phyloP scores from a whole-genome alignment of 2,113 vertebrate species.

The Herpailurus yagouaroundi region DNA sequence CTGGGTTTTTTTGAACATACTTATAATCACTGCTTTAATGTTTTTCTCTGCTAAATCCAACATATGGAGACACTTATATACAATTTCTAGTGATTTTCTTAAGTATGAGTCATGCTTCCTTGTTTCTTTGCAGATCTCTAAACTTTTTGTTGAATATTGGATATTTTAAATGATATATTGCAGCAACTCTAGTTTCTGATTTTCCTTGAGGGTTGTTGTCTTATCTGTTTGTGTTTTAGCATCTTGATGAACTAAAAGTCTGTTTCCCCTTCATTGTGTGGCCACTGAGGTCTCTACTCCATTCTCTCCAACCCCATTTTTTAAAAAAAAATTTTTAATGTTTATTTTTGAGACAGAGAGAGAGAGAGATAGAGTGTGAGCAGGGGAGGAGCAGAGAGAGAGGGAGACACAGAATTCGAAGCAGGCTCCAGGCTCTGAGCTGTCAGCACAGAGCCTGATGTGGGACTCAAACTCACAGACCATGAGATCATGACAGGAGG shows the following conservation, averaged over 20 bases:
- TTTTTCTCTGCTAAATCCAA: constrained; percentile 36
- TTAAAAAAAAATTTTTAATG: no score
- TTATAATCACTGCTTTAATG: constrained; percentile 10
- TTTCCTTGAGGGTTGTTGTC: background rate
- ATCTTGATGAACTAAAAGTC: background rate
- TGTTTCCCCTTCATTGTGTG: background rate
- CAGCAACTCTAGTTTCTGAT: constrained; percentile 13
- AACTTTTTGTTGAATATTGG: background rate
- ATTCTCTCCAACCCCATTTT: background rate
- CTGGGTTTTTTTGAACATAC: background rate
- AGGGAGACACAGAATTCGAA: no score
- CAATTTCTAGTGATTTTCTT: background rate
- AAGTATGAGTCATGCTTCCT: background rate
- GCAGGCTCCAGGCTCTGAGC: no score
- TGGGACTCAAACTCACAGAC: no score
- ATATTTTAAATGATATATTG: background rate
- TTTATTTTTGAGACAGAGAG: no score
- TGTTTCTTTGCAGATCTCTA: constrained; percentile 9
- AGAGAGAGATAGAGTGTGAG: no score
- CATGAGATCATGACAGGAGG: no score
- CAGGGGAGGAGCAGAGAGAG: no score
- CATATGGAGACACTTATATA: background rate
- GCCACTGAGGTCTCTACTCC: background rate
- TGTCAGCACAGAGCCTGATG: no score
- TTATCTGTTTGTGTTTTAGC: background rate